phyloP scores from a whole-genome alignment of 2,888 invertebrate species.

The Tipula lateralis region DNA sequence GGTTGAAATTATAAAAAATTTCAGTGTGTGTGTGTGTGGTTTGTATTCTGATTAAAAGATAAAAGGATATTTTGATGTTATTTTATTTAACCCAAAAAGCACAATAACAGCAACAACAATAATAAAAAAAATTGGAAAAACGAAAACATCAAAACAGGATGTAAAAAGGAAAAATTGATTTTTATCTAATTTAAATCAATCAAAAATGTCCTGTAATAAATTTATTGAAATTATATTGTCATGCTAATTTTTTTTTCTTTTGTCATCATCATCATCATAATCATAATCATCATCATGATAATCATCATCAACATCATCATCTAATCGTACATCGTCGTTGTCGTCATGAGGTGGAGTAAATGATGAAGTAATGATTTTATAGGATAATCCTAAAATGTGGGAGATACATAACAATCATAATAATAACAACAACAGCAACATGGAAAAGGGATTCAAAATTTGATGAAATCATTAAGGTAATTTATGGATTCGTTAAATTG shows the following conservation, averaged over 20 bases:
- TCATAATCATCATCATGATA: neutral
- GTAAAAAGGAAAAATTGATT: constrained; percentile 13
- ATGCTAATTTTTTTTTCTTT: constrained; percentile 12
- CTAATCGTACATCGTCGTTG: neutral
- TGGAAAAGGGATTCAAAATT: neutral
- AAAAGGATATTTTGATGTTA: constrained; percentile 1
- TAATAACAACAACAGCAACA: neutral
- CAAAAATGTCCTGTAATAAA: constrained; percentile 19
- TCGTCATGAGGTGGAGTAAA: neutral
- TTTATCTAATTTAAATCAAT: constrained; percentile 24
- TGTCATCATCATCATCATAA: neutral
- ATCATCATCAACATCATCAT: neutral
- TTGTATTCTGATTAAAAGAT: neutral
- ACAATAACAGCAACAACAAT: neutral
- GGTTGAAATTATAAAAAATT: neutral
- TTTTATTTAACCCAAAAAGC: neutral
- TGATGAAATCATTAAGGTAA: constrained; percentile 9
- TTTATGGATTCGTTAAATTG: neutral
- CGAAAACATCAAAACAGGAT: constrained; percentile 11
- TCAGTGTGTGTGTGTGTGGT: neutral
- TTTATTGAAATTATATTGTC: constrained; percentile 11
- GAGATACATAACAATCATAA: neutral
- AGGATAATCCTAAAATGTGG: neutral
- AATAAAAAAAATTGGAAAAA: neutral
- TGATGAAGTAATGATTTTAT: neutral